Evolutionary conservation across 2,888 invertebrate genomes (phyloP).

Genomic region (Thecophora atra): DNA sequence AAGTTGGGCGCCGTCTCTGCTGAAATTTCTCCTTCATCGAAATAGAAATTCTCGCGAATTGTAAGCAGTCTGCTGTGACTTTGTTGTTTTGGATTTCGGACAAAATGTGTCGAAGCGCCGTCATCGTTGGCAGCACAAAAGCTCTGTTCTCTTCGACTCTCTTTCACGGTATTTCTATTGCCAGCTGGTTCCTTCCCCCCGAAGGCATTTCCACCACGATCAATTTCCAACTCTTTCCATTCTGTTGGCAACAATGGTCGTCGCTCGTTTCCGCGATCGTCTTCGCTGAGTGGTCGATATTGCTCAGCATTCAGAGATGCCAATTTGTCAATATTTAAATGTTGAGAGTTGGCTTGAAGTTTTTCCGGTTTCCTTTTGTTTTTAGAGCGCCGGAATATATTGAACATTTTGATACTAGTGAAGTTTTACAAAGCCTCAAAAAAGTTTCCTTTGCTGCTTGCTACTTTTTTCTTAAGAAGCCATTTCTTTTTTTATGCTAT

Average conservation of each 20-base stretch:
- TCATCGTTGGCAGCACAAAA: not conserved
- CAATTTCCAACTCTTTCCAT: not conserved
- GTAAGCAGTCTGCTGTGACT: not conserved
- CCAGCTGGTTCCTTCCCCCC: slow-evolving; percentile 13
- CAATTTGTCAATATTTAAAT: slow-evolving; percentile 1
- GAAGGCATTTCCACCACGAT: slow-evolving; percentile 38
- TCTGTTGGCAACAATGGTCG: not conserved
- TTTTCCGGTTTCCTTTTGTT: slow-evolving; percentile 49
- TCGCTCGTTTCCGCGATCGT: slow-evolving; percentile 37
- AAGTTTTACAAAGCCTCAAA: too few relatives aligned
- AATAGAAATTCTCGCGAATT: slow-evolving; percentile 31
- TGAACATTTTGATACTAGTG: slow-evolving; percentile 53
- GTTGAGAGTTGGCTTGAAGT: slow-evolving; percentile 3
- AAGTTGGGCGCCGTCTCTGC: slow-evolving; percentile 54
- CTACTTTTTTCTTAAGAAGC: not conserved
- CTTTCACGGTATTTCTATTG: not conserved
- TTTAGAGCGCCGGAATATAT: slow-evolving; percentile 57
- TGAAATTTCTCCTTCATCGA: slow-evolving; percentile 53
- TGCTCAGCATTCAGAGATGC: slow-evolving; percentile 35
- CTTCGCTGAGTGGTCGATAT: slow-evolving; percentile 47
- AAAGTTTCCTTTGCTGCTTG: not conserved
- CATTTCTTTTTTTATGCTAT: not conserved
- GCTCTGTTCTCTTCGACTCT: not conserved
- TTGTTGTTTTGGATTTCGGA: slow-evolving; percentile 35
- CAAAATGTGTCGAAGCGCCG: slow-evolving; percentile 33